Conservation (phyloP, 2,797 vertebrate genomes). For the Choloepus didactylus region DNA sequence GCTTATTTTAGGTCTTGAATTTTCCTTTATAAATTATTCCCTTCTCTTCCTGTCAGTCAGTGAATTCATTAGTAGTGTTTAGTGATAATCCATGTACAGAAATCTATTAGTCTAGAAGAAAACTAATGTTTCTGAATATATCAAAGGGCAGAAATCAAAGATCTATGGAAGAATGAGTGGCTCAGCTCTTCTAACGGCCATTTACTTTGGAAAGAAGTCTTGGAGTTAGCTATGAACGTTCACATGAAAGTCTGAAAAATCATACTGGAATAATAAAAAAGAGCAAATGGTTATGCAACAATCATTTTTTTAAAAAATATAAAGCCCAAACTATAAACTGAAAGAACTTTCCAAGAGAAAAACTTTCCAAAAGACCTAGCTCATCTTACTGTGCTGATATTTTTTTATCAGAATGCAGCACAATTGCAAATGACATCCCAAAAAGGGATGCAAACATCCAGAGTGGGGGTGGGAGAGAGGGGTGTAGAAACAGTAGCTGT, state of each 20-base stretch:
- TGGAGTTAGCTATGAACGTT: background rate
- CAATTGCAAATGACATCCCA: background rate
- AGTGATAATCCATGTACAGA: constrained; percentile 50
- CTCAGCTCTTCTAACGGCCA: background rate
- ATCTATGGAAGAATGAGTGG: background rate
- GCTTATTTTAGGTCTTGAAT: background rate
- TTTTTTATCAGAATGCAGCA: background rate
- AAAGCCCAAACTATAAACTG: background rate
- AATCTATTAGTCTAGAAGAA: background rate
- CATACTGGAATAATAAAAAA: background rate
- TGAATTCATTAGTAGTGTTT: constrained; percentile 22
- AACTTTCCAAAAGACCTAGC: background rate
- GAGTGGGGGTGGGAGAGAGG: background rate
- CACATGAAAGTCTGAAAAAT: background rate
- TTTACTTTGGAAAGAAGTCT: constrained; percentile 42
- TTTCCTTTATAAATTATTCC: constrained; percentile 41
- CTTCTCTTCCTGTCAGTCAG: background rate
- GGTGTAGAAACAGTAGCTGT: background rate
- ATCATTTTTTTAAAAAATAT: background rate
- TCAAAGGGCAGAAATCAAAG: constrained; percentile 24
- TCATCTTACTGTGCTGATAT: background rate
- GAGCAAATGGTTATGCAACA: constrained; percentile 1
- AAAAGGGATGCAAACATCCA: background rate
- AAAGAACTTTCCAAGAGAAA: constrained; percentile 35
- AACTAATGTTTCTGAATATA: constrained; percentile 1